Evolutionary conservation across 2,113 vertebrate species (phyloP).

Genomic region (Syrrhaptes paradoxus): DNA sequence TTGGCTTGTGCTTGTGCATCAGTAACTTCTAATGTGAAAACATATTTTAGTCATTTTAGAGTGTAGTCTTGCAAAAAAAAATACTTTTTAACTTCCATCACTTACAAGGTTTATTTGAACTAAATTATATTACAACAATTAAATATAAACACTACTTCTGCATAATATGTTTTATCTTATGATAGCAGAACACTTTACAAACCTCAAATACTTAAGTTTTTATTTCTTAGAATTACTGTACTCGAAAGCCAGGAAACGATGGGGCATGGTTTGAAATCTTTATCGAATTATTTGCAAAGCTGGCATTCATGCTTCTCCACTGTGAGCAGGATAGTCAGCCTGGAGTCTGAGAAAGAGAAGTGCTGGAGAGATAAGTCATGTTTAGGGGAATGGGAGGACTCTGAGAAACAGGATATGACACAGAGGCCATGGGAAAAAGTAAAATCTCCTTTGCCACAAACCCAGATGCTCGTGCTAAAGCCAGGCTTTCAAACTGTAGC

Average conservation of each 20-base stretch:
- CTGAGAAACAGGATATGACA: conserved; percentile 63
- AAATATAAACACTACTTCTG: not conserved
- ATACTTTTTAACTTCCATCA: not conserved
- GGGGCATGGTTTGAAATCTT: not conserved
- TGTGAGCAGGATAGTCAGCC: not conserved
- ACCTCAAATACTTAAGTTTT: not conserved
- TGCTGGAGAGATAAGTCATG: conserved; percentile 52
- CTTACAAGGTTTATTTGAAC: conserved; percentile 1
- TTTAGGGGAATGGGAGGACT: conserved; percentile 34
- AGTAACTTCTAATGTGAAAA: not conserved
- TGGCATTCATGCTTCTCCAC: not conserved
- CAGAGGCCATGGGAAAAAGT: conserved; percentile 58
- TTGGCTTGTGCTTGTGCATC: not conserved
- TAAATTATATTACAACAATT: not conserved
- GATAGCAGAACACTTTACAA: not conserved
- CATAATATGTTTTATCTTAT: not conserved
- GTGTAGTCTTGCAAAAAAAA: not conserved
- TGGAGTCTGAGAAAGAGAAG: conserved; percentile 30
- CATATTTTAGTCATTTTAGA: not conserved
- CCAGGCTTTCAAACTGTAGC: not conserved
- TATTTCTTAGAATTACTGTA: not conserved
- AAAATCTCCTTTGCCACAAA: not conserved
- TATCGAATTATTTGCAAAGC: not conserved
- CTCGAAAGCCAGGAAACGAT: not conserved
- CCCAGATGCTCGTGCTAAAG: not conserved